Percentiles rank a stretch among this genome's conserved stretches.
These are phyloP conservation scores for Halichoerus grypus DNA, from an alignment of 2,113 vertebrate species.

Conservation along the genomic window DNA sequence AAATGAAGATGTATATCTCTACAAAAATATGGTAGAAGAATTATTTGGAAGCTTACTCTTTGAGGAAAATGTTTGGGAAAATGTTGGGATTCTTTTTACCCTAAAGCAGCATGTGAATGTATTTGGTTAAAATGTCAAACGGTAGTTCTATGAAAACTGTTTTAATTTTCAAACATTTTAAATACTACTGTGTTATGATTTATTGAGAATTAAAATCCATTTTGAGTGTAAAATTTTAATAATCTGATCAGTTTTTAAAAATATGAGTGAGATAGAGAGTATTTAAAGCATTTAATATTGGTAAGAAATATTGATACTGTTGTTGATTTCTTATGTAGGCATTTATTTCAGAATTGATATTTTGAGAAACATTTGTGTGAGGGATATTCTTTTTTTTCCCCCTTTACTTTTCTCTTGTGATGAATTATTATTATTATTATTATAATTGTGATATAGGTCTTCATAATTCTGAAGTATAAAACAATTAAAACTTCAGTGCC, in stretches of 20 bases:
- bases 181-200: not conserved
- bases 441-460: slow-evolving; percentile 30
- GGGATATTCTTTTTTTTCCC: not conserved
- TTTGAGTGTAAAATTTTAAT: slow-evolving; percentile 32
- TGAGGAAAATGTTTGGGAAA: slow-evolving; percentile 25
- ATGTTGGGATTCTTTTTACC: slow-evolving; percentile 32
- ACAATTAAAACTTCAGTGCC: not conserved
- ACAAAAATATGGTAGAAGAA: not conserved
- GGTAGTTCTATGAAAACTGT: not conserved
- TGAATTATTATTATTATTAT: not conserved
- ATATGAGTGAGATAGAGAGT: not conserved
- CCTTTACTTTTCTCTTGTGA: not conserved
- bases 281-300: slow-evolving; percentile 14
- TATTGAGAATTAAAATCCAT: slow-evolving; percentile 48
- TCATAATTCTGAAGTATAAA: slow-evolving; percentile 21
- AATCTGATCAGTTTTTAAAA: not conserved
- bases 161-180: slow-evolving; percentile 11
- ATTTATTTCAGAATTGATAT: slow-evolving; percentile 53
- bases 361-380: slow-evolving; percentile 9
- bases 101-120: slow-evolving; percentile 11
- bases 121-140: slow-evolving; percentile 27
- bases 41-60: slow-evolving; percentile 31
- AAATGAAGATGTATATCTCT: slow-evolving; percentile 11
- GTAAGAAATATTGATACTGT: not conserved
- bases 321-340: slow-evolving; percentile 6